These are phyloP conservation scores for Triops longicaudatus DNA, from an alignment of 1,140 invertebrate species.

Conservation along the genomic window DNA sequence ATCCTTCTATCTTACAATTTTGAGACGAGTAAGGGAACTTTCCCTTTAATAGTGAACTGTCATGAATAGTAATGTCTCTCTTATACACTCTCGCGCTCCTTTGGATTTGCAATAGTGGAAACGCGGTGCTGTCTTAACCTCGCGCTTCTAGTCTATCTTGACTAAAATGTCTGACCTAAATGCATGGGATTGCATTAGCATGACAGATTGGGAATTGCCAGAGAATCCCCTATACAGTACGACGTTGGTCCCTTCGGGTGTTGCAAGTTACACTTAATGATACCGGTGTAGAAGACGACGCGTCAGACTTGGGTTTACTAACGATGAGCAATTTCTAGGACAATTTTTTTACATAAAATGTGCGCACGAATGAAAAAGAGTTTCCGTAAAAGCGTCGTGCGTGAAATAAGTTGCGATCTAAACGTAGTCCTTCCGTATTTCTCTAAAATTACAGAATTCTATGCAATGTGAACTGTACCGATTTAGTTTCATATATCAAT, in stretches of 20 bases:
- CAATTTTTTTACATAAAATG: no score
- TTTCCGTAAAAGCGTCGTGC: no score
- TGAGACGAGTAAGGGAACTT: neutral
- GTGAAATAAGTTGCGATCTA: no score
- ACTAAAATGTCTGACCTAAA: constrained; percentile 2
- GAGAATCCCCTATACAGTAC: neutral
- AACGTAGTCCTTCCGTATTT: no score
- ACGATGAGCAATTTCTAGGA: no score
- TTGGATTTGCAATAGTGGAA: neutral
- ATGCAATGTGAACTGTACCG: no score
- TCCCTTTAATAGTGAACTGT: neutral
- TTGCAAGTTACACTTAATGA: neutral
- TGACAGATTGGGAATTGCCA: neutral
- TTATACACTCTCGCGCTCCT: neutral
- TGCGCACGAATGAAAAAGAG: no score
- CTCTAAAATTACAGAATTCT: no score
- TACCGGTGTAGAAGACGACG: no score
- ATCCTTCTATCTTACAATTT: neutral
- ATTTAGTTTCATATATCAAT: no score
- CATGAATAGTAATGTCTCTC: neutral
- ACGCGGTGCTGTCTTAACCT: neutral
- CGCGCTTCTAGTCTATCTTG: neutral
- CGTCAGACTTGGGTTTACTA: no score
- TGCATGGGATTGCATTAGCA: constrained; percentile 11
- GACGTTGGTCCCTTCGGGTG: neutral